A percentile compares a stretch with the other conserved stretches of the same genome.
Conservation (phyloP, 2,113 vertebrate genomes). For the Tyto alba region DNA sequence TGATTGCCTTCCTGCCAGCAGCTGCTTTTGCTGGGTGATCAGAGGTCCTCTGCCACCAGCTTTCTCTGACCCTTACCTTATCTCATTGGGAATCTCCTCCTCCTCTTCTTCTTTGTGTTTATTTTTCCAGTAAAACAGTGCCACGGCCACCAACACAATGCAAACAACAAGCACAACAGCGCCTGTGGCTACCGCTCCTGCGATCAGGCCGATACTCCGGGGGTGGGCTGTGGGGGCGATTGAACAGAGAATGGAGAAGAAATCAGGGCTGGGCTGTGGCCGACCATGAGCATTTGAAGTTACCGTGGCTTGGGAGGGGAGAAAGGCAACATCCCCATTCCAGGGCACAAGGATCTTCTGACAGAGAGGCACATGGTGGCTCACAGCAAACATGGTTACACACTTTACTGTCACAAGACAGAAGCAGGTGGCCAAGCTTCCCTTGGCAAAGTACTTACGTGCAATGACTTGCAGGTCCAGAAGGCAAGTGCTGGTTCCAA, state of each 20-base stretch:
- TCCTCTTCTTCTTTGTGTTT: conserved; percentile 96
- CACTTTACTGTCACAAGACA: conserved; percentile 2
- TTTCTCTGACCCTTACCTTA: conserved; percentile 79
- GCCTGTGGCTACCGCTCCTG: conserved; percentile 86
- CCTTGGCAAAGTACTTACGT: conserved; percentile 80
- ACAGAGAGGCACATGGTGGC: neutral
- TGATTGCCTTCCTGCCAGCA: neutral
- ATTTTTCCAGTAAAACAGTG: conserved; percentile 95
- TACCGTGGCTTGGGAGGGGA: neutral
- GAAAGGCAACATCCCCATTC: neutral
- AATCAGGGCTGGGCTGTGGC: neutral
- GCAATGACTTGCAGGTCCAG: conserved; percentile 92
- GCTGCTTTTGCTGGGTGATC: neutral
- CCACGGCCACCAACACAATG: conserved; percentile 83
- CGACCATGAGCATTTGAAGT: neutral
- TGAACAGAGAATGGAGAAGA: conserved; percentile 25
- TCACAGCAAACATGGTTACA: neutral
- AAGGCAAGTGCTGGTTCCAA: conserved; percentile 93
- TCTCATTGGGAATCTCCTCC: conserved; percentile 98
- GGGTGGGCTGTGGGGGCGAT: conserved; percentile 81
- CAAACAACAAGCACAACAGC: conserved; percentile 84
- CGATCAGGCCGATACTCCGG: conserved; percentile 88
- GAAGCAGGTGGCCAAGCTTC: neutral
- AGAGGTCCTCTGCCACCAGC: neutral
- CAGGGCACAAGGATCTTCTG: neutral